phyloP scores from a whole-genome alignment of 2,888 invertebrate species.

The Ellobium chinense region DNA sequence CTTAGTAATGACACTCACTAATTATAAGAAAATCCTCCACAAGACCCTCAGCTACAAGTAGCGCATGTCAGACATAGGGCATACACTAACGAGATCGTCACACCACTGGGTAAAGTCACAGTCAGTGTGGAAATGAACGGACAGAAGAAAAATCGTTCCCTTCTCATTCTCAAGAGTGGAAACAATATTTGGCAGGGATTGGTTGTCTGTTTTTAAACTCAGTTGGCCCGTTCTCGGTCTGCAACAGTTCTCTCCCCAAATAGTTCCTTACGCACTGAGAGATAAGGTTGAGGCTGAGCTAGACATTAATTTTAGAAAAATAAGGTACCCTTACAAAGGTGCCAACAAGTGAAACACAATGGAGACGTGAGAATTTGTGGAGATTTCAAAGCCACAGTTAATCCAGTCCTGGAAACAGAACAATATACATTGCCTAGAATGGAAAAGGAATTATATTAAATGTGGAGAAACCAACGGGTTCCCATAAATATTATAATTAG shows the following conservation, averaged over 20 bases:
- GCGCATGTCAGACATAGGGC: background rate
- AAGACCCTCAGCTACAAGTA: background rate
- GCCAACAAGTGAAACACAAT: constrained; percentile 16
- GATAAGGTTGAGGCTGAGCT: constrained; percentile 38
- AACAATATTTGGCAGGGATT: background rate
- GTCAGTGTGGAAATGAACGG: background rate
- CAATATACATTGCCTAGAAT: constrained; percentile 41
- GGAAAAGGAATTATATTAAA: too few relatives aligned
- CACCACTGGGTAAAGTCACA: background rate
- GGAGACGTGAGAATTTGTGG: constrained; percentile 19
- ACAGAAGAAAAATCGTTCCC: background rate
- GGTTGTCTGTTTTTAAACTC: background rate
- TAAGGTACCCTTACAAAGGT: constrained; percentile 11
- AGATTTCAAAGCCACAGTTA: constrained; percentile 28
- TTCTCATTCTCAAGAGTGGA: background rate
- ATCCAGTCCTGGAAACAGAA: background rate
- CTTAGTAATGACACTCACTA: background rate
- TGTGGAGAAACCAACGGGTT: too few relatives aligned
- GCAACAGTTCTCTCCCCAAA: background rate
- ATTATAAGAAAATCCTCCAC: background rate
- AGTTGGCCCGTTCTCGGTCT: background rate
- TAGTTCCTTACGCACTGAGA: background rate
- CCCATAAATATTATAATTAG: too few relatives aligned
- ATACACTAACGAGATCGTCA: background rate
- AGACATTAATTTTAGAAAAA: constrained; percentile 6